These are phyloP conservation scores for Sandelia bainsii DNA, from an alignment of 2,797 vertebrate species.

Conservation along the genomic window DNA sequence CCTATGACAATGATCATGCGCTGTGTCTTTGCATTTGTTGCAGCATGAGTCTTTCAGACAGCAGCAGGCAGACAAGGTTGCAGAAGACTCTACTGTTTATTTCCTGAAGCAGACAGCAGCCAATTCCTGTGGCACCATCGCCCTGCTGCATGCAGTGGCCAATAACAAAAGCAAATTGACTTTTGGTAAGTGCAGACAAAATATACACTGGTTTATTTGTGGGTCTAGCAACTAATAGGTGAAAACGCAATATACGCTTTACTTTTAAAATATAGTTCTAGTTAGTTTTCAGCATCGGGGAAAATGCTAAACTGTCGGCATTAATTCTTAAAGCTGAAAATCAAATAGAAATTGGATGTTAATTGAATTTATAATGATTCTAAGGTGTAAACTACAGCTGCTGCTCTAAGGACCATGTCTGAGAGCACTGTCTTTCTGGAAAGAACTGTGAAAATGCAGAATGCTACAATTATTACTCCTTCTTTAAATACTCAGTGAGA, in stretches of 20 bases:
- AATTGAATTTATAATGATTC: too few relatives aligned
- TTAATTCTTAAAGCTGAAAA: too few relatives aligned
- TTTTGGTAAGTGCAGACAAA: conserved; percentile 87
- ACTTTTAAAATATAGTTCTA: not conserved
- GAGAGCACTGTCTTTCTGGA: too few relatives aligned
- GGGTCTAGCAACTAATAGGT: not conserved
- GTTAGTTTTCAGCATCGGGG: not conserved
- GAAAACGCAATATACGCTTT: too few relatives aligned
- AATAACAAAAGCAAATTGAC: conserved; percentile 92
- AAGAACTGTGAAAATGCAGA: not conserved
- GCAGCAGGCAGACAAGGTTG: conserved; percentile 89
- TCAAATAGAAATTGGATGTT: too few relatives aligned
- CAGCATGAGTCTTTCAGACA: conserved; percentile 95
- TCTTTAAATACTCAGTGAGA: rapidly evolving
- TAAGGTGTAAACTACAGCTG: too few relatives aligned
- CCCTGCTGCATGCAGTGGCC: conserved; percentile 92
- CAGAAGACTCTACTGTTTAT: conserved; percentile 87
- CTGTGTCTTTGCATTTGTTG: conserved; percentile 25
- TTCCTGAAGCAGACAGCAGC: conserved; percentile 94
- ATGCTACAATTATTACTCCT: not conserved
- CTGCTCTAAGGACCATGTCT: too few relatives aligned
- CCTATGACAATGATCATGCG: conserved; percentile 4
- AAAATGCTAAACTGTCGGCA: not conserved
- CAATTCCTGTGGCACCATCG: conserved; percentile 97
- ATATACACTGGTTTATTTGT: not conserved